A percentile compares a stretch with the other conserved stretches of the same genome.
These are phyloP conservation scores for Nudaria mundana DNA, from an alignment of 2,888 invertebrate genomes.

Conservation along the genomic window DNA sequence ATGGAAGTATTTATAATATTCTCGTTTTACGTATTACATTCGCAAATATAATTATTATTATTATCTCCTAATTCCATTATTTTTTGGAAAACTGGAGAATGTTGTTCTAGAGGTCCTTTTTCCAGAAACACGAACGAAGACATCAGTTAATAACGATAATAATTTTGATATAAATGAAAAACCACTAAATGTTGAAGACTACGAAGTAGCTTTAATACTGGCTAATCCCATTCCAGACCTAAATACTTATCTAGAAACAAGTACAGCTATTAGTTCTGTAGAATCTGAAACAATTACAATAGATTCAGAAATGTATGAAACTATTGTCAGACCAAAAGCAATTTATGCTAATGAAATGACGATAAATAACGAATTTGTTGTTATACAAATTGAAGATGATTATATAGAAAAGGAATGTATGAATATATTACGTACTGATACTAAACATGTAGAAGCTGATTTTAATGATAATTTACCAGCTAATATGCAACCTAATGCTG, in stretches of 20 bases:
- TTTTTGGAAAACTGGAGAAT: no score
- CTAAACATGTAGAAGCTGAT: not conserved
- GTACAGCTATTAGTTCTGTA: no score
- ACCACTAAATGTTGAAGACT: not conserved
- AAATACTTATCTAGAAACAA: no score
- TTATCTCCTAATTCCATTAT: no score
- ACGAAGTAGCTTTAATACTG: not conserved
- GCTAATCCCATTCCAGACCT: not conserved
- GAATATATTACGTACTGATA: not conserved
- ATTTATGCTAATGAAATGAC: not conserved
- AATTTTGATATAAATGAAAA: no score
- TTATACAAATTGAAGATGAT: not conserved
- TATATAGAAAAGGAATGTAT: not conserved
- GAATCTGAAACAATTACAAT: no score
- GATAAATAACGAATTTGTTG: not conserved
- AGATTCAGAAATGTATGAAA: no score
- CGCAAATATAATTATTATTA: no score
- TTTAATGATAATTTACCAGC: not conserved
- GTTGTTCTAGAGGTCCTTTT: not conserved
- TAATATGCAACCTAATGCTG: not conserved
- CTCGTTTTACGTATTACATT: no score
- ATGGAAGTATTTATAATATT: no score
- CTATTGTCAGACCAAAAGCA: no score
- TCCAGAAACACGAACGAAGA: not conserved
- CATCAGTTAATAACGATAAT: no score